These are phyloP conservation scores for Melinaea marsaeus DNA, from an alignment of 2,888 invertebrate species.

Conservation along the genomic window DNA sequence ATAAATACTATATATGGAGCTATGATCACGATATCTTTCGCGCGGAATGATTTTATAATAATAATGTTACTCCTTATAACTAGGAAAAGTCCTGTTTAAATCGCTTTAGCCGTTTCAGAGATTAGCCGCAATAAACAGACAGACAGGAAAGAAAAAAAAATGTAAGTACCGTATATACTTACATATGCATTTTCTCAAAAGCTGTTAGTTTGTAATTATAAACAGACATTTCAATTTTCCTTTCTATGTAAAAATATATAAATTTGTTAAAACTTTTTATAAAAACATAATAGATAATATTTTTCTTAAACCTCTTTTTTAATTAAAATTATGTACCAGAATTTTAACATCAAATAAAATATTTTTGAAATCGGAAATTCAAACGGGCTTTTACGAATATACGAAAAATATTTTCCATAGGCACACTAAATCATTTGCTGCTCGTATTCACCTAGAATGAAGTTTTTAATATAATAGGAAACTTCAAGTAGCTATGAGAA, in stretches of 20 bases:
- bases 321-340: conserved; percentile 26
- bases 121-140: no score
- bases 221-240: no score
- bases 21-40: no score
- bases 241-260: not conserved
- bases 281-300: not conserved
- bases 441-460: conserved; percentile 36
- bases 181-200: no score
- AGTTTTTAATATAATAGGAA: conserved; percentile 37
- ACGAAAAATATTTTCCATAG: conserved; percentile 43
- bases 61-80: no score
- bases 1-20: no score
- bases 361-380: conserved; percentile 47
- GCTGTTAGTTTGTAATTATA: no score
- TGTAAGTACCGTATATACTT: no score
- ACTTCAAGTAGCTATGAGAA: conserved; percentile 20
- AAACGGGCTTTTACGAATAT: conserved; percentile 42
- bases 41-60: no score
- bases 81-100: no score
- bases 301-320: not conserved
- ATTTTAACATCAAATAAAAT: conserved; percentile 58
- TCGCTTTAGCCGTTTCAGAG: no score
- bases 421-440: conserved; percentile 44
- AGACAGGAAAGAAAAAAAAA: no score
- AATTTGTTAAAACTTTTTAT: not conserved